Percentiles rank a stretch among this genome's conserved stretches.
phyloP scores from a whole-genome alignment of 2,797 vertebrate species.

The Coreius guichenoti region DNA sequence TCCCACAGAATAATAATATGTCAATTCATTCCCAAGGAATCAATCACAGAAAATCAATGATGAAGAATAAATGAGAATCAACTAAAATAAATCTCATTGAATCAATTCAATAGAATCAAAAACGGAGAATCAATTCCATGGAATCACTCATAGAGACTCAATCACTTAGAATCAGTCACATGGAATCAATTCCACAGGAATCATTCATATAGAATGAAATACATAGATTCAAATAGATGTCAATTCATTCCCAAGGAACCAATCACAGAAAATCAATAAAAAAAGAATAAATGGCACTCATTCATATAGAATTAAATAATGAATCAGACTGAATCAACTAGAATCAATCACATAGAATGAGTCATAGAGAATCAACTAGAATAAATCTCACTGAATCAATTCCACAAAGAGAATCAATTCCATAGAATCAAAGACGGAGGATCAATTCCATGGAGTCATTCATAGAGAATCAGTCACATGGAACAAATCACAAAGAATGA shows the following conservation, averaged over 20 bases:
- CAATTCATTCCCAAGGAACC: background rate
- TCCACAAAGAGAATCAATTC: no score
- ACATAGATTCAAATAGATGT: no score
- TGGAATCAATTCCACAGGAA: no score
- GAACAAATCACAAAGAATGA: background rate
- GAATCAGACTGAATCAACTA: background rate
- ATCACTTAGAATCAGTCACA: no score
- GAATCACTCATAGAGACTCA: background rate
- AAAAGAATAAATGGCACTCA: background rate
- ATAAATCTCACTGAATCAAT: background rate
- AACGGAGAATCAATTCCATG: no score
- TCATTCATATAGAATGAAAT: no score
- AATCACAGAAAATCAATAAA: background rate
- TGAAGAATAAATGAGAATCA: no score
- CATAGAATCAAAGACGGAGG: background rate
- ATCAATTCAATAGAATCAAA: no score
- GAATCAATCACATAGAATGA: background rate
- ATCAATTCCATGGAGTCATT: conserved; percentile 19
- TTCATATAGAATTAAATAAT: background rate
- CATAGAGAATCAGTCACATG: background rate
- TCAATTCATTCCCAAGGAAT: no score
- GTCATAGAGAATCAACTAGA: background rate
- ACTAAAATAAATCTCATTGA: no score
- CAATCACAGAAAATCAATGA: no score
- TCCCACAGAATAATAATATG: background rate